phyloP scores from a whole-genome alignment of 2,888 invertebrate species.

The Sphaeridia pumilis region DNA sequence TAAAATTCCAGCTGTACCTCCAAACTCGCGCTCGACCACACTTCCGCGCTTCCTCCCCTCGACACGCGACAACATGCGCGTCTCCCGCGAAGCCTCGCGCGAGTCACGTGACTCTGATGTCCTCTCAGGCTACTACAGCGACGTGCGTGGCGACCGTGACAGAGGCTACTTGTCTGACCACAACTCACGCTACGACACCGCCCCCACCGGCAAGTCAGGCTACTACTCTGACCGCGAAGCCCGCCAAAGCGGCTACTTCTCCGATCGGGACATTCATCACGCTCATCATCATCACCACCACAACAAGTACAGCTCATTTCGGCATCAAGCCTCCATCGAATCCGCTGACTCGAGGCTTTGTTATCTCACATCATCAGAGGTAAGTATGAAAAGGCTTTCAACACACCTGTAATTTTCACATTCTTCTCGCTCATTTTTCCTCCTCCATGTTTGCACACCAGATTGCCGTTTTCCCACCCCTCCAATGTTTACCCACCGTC shows the following conservation, averaged over 20 bases:
- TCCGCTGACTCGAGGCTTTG: constrained; percentile 88
- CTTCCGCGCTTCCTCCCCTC: constrained; percentile 31
- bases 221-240: constrained; percentile 36
- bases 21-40: constrained; percentile 36
- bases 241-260: constrained; percentile 54
- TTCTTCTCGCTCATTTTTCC: no score
- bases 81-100: constrained; percentile 30
- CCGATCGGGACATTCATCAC: constrained; percentile 61
- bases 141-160: constrained; percentile 59
- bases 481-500: no score
- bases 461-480: no score
- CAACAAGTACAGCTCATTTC: constrained; percentile 57
- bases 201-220: constrained; percentile 30
- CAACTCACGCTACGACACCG: constrained; percentile 52
- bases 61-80: constrained; percentile 30
- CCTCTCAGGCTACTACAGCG: constrained; percentile 51
- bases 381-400: no score
- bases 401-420: no score
- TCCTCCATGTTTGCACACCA: no score
- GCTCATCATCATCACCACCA: constrained; percentile 32
- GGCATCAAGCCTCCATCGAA: constrained; percentile 86
- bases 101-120: constrained; percentile 36
- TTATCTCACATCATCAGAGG: constrained; percentile 91
- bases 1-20: constrained; percentile 33
- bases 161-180: constrained; percentile 70